phyloP scores from a whole-genome alignment of 1,140 invertebrate species.

The Psilanteris sp. region DNA sequence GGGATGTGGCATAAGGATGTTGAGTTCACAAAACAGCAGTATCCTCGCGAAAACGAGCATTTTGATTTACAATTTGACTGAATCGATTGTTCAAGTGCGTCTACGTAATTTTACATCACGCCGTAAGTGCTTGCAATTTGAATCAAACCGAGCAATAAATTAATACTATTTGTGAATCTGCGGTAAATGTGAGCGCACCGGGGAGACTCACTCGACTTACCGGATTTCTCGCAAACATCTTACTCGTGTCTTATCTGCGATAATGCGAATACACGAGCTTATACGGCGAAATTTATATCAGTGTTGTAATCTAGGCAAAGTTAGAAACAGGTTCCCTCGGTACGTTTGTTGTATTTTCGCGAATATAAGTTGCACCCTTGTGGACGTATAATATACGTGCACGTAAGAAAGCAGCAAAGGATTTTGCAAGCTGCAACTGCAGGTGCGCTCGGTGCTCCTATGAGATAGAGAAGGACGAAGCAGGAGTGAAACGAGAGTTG shows the following conservation, averaged over 20 bases:
- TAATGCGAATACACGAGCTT: slow-evolving; percentile 22
- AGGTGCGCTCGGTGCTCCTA: slow-evolving; percentile 35
- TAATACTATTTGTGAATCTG: slow-evolving; percentile 10
- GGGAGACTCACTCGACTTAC: neutral
- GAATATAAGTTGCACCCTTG: slow-evolving; percentile 41
- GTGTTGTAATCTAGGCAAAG: slow-evolving; percentile 30
- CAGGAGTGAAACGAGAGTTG: slow-evolving; percentile 17
- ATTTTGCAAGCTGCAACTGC: slow-evolving; percentile 56
- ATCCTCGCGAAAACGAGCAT: no score
- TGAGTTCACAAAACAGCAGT: no score
- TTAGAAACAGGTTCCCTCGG: slow-evolving; percentile 33
- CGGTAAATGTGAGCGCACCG: slow-evolving; percentile 7
- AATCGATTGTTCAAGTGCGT: no score
- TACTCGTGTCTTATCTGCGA: slow-evolving; percentile 28
- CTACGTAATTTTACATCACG: neutral
- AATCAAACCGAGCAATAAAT: neutral
- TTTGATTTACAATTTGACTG: no score
- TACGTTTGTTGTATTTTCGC: slow-evolving; percentile 29
- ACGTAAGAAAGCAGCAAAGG: slow-evolving; percentile 21
- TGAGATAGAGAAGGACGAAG: slow-evolving; percentile 32
- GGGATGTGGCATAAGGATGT: no score
- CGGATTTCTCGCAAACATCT: slow-evolving; percentile 29
- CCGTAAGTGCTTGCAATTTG: neutral
- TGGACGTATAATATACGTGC: slow-evolving; percentile 22
- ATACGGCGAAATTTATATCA: slow-evolving; percentile 37